Conservation (phyloP, 92 coral and sea anemone species). For the Hydrozoanthus gracilis region DNA sequence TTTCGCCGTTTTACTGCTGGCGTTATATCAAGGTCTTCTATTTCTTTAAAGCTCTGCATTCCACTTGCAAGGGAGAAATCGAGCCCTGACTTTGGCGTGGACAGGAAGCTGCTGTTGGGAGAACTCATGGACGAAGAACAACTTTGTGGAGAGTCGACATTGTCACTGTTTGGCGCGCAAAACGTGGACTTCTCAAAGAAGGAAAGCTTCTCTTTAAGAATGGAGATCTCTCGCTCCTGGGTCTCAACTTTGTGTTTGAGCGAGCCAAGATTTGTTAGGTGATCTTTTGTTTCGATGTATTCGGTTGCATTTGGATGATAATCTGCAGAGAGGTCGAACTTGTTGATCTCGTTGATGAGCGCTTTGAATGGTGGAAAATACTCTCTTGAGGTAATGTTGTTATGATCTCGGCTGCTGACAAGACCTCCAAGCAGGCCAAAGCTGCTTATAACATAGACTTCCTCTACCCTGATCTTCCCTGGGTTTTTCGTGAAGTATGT, state of each 20-base stretch:
- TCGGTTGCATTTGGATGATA: no score
- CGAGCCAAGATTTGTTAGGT: constrained; percentile 3
- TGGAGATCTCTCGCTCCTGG: neutral
- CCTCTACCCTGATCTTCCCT: no score
- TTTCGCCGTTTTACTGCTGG: no score
- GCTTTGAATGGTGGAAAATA: constrained; percentile 7
- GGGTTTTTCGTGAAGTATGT: constrained; percentile 12
- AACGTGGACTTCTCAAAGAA: neutral
- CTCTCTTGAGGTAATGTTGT: neutral
- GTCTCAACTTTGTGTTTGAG: constrained; percentile 21
- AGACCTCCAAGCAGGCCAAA: no score
- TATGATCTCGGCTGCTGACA: neutral
- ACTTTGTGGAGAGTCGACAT: neutral
- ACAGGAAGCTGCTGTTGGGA: neutral
- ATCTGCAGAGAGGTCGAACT: constrained; percentile 12
- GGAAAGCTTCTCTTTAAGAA: neutral
- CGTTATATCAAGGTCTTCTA: neutral
- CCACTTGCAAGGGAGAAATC: neutral
- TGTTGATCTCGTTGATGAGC: constrained; percentile 15
- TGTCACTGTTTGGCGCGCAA: neutral
- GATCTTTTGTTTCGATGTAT: constrained; percentile 4
- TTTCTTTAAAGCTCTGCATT: neutral
- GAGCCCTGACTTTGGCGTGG: no score
- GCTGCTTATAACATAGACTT: neutral
- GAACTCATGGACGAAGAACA: neutral